Evolutionary conservation across 2,113 vertebrate species (phyloP), one percentile per base, ranked within the genome.

Genomic region (Microtus richardsoni): DNA sequence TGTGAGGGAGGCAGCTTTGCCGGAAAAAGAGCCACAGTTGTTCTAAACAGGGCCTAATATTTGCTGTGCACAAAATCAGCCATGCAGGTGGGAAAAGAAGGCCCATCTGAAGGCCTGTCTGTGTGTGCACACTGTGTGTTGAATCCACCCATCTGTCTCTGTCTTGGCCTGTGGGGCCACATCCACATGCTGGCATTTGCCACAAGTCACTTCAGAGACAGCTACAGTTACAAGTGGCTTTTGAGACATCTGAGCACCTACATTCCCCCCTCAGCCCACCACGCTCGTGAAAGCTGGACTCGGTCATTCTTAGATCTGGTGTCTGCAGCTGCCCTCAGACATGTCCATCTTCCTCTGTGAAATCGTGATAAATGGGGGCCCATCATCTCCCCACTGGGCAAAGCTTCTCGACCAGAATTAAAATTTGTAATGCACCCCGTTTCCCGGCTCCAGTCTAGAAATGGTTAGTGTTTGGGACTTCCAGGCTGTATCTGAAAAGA

Each of bases 201-300:
- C 96, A 49, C n/a, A 13, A 47, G 91, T 83, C 85, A 74, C 95
- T 85, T 71, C 62, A 4, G 91, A 44, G 91, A 73, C 66, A 83
- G 95, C 95, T 79, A 39, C 21, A 3, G 93, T 94, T 66, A 90
- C 96, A 58, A 91, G 97, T 84, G 93, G 91, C 97, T 80, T 89
- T 83, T 68, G 83, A 94, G 95, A 64, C 85, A 62, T 26, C 92
- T 1, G 68, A 96, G 86, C 94, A 89, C 93, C 6, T 7, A 1
- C 68, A 0, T 66, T 66, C 12, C 60, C 78, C 52, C 66, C 64
- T 2, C 22, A 62, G 64, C 95, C 94, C 92, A 8, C 95, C 91
- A 66, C 22, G 1, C 71, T 33, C 94, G 9, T 77, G 95, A 88
- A 92, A 91, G 64, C 84, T 39, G 92, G 89, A 77, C 95, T n/a